A percentile compares a stretch with the other conserved stretches of the same genome.
phyloP scores from a whole-genome alignment of 2,888 invertebrate species.

The Limnephilus auricula region DNA sequence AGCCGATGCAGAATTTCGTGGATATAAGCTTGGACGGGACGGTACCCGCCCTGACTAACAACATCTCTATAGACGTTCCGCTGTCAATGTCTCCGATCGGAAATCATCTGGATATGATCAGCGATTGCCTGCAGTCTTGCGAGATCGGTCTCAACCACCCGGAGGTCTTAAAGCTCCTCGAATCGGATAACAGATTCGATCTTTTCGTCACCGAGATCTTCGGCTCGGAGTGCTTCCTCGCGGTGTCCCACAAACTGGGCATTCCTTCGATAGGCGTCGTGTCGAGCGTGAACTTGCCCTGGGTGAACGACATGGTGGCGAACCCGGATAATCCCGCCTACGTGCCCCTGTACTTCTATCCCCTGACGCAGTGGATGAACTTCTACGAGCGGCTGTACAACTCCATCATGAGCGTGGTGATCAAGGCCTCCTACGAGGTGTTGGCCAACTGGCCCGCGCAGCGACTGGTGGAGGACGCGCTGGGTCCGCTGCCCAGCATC shows the following conservation, averaged over 20 bases:
- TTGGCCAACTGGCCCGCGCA: conserved; percentile 74
- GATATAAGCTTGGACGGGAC: conserved; percentile 76
- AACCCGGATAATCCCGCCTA: conserved; percentile 79
- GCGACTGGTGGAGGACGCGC: conserved; percentile 75
- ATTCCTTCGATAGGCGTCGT: conserved; percentile 78
- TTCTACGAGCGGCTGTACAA: conserved; percentile 76
- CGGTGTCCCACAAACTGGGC: conserved; percentile 76
- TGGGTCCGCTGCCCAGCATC: conserved; percentile 75
- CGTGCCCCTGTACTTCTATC: conserved; percentile 78
- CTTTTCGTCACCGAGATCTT: conserved; percentile 74
- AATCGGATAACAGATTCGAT: conserved; percentile 72
- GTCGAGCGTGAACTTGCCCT: conserved; percentile 78
- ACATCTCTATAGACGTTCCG: conserved; percentile 67
- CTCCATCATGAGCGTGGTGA: conserved; percentile 73
- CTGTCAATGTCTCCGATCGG: conserved; percentile 63
- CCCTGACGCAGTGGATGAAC: conserved; percentile 76
- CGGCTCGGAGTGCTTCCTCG: conserved; percentile 79
- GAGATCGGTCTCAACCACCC: conserved; percentile 73
- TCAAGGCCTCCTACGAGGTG: conserved; percentile 73
- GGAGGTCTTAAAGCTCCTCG: conserved; percentile 72
- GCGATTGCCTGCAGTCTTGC: conserved; percentile 75
- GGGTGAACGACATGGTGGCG: conserved; percentile 78
- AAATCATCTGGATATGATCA: conserved; percentile 71
- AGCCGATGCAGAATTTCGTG: conserved; percentile 72
- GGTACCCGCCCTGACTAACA: conserved; percentile 75